These are phyloP conservation scores for Oryzias dopingdopingensis DNA, from an alignment of 2,797 vertebrate genomes.

Conservation along the genomic window DNA sequence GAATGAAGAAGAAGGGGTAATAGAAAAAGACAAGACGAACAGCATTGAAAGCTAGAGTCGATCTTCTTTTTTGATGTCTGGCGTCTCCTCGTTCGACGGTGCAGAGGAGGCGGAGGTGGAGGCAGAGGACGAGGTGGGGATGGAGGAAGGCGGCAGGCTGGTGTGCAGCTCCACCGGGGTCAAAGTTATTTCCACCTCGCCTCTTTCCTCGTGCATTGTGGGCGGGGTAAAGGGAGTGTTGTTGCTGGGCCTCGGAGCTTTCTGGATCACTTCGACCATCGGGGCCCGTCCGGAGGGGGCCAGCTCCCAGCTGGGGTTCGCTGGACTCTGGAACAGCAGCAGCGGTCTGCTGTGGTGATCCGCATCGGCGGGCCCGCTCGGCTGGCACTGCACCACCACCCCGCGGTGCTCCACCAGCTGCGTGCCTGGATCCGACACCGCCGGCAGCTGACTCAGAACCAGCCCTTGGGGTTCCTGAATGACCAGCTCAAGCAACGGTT, in stretches of 20 bases:
- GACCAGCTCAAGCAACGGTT: constrained; percentile 73
- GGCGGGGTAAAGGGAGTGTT: constrained; percentile 43
- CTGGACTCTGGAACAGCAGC: constrained; percentile 55
- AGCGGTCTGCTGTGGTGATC: constrained; percentile 45
- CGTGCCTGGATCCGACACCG: constrained; percentile 37
- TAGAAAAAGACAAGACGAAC: constrained; percentile 9
- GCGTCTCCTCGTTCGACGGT: constrained; percentile 7
- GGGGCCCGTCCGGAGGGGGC: constrained; percentile 44
- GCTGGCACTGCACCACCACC: constrained; percentile 64
- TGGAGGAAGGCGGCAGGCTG: constrained; percentile 15
- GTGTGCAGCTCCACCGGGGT: constrained; percentile 58
- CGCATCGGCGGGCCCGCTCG: background rate
- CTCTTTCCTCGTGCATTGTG: constrained; percentile 56
- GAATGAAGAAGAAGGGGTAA: background rate
- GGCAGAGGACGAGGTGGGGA: constrained; percentile 12
- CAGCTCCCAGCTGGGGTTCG: constrained; percentile 59
- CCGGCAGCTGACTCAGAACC: constrained; percentile 63
- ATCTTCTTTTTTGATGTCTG: constrained; percentile 28
- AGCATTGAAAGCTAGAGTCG: constrained; percentile 16
- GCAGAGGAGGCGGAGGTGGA: background rate
- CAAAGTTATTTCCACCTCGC: constrained; percentile 71
- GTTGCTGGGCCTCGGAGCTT: constrained; percentile 58
- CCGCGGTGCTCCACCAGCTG: constrained; percentile 51
- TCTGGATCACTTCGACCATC: constrained; percentile 79
- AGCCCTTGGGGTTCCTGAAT: constrained; percentile 70